Conservation (phyloP, 2,797 vertebrate species). For the Poecilia gillii region DNA sequence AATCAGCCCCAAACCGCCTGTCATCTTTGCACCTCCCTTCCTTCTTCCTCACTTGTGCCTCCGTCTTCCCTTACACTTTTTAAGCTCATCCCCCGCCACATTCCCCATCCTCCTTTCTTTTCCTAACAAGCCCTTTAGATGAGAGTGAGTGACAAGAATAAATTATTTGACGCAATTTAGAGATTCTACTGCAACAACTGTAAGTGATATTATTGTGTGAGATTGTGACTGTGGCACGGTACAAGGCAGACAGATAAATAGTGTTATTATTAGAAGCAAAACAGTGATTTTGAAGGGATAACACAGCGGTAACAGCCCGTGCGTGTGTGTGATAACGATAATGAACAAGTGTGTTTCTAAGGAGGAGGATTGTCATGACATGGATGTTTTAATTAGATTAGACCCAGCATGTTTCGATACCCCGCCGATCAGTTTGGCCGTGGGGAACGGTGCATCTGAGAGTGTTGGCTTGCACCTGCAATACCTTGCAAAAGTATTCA, state of each 20-base stretch:
- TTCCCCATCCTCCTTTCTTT: not conserved
- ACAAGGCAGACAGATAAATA: slow-evolving; percentile 64
- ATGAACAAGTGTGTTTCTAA: slow-evolving; percentile 73
- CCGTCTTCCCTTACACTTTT: slow-evolving; percentile 36
- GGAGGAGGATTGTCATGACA: slow-evolving; percentile 76
- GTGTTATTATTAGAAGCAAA: slow-evolving; percentile 71
- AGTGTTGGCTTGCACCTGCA: slow-evolving; percentile 10
- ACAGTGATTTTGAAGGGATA: slow-evolving; percentile 73
- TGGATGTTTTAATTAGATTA: slow-evolving; percentile 83
- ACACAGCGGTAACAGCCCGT: slow-evolving; percentile 59
- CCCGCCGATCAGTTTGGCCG: slow-evolving; percentile 45
- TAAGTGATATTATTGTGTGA: slow-evolving; percentile 51
- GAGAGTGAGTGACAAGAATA: slow-evolving; percentile 48
- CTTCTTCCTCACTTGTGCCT: slow-evolving; percentile 43
- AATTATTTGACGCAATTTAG: slow-evolving; percentile 50
- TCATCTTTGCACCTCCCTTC: slow-evolving; percentile 56
- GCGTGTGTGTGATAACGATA: slow-evolving; percentile 69
- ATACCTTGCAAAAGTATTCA: not conserved
- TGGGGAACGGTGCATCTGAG: slow-evolving; percentile 33
- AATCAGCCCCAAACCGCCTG: slow-evolving; percentile 61
- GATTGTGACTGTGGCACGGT: slow-evolving; percentile 37
- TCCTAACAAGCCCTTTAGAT: slow-evolving; percentile 34
- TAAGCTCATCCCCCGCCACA: slow-evolving; percentile 8
- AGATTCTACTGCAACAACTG: slow-evolving; percentile 39
- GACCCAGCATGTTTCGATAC: slow-evolving; percentile 73